Evolutionary conservation across 2,113 vertebrate genomes (phyloP).

Genomic region (Mastomys natalensis): DNA sequence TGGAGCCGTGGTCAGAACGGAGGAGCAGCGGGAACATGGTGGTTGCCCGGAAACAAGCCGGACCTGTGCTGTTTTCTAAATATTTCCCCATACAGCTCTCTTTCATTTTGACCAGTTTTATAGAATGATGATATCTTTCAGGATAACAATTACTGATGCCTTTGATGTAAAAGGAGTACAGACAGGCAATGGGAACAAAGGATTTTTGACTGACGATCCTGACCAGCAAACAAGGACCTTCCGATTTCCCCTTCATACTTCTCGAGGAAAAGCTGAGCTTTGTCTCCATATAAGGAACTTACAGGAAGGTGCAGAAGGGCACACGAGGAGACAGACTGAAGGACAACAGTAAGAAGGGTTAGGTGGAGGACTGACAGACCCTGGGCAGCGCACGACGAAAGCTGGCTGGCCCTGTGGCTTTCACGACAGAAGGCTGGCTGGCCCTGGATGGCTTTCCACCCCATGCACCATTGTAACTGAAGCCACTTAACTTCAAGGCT

Average conservation of each 20-base stretch:
- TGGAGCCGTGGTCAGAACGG: too few species aligned
- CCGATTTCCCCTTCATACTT: accelerated
- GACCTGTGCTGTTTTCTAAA: too few species aligned
- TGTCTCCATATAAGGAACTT: slow-evolving; percentile 21
- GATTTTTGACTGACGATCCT: neutral
- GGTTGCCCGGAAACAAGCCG: too few species aligned
- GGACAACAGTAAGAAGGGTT: too few species aligned
- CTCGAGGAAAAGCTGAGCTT: neutral
- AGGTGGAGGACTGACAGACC: accelerated
- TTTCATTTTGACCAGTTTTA: neutral
- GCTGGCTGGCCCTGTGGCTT: neutral
- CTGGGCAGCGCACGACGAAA: neutral
- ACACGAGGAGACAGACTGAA: accelerated
- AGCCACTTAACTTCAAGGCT: neutral
- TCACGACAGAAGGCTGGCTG: neutral
- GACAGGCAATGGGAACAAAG: accelerated
- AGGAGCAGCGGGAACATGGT: too few species aligned
- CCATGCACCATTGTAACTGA: too few species aligned
- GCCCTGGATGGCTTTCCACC: accelerated
- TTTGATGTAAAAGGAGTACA: neutral
- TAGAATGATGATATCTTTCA: neutral
- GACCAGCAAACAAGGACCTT: neutral
- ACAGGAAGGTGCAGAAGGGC: neutral
- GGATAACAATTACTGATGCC: neutral
- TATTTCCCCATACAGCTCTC: too few species aligned